phyloP scores from a whole-genome alignment of 2,113 vertebrate species.

The Pleuronectes platessa region DNA sequence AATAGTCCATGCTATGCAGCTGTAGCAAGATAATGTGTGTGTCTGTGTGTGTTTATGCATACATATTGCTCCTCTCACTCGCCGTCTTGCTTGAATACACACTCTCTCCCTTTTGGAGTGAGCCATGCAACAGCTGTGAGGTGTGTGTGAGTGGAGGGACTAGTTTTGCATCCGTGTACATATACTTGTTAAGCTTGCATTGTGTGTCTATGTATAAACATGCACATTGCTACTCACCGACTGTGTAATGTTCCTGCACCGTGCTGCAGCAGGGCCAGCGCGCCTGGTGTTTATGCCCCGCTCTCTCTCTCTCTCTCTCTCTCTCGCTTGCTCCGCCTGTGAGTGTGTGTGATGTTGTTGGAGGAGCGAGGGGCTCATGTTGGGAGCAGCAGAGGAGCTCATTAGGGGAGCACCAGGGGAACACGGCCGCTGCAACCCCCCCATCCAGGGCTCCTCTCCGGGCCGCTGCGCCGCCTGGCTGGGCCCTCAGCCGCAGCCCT shows the following conservation, averaged over 20 bases:
- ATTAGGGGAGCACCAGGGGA: constrained; percentile 75
- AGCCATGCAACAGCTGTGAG: constrained; percentile 41
- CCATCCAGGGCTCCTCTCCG: constrained; percentile 57
- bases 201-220: constrained; percentile 53
- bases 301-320: background rate
- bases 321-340: constrained; percentile 10
- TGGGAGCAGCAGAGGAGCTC: constrained; percentile 72
- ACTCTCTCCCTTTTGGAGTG: constrained; percentile 14
- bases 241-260: constrained; percentile 12
- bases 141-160: constrained; percentile 11
- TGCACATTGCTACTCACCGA: constrained; percentile 25
- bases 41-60: constrained; percentile 22
- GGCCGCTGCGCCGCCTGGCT: constrained; percentile 59
- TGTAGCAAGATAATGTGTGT: constrained; percentile 14
- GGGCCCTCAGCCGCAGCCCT: constrained; percentile 63
- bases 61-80: constrained; percentile 28
- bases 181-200: background rate
- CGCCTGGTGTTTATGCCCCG: constrained; percentile 12
- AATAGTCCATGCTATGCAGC: background rate
- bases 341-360: constrained; percentile 61
- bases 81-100: constrained; percentile 26
- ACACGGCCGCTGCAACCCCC: constrained; percentile 33
- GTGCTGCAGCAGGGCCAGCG: constrained; percentile 33
- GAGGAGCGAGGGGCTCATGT: constrained; percentile 61
- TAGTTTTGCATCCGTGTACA: constrained; percentile 43